These are phyloP conservation scores for Crotophaga sulcirostris DNA, from an alignment of 2,113 vertebrate species.

Conservation along the genomic window DNA sequence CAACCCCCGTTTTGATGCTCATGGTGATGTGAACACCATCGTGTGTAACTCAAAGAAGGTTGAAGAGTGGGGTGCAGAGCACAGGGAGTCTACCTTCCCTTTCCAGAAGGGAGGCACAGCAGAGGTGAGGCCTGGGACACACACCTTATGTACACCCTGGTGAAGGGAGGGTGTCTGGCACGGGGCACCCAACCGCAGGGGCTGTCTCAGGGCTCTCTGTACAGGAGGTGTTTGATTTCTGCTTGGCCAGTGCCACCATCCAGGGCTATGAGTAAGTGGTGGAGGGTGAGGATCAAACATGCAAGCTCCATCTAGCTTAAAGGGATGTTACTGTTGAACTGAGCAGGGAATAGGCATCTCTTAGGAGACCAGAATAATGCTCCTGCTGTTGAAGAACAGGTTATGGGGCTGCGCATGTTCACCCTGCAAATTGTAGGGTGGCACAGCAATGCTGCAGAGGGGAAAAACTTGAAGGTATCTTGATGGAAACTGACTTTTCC, in stretches of 20 bases:
- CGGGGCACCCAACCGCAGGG: not conserved
- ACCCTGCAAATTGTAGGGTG: not conserved
- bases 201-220: not conserved
- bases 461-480: not conserved
- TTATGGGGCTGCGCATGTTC: not conserved
- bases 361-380: not conserved
- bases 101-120: slow-evolving; percentile 75
- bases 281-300: not conserved
- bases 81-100: slow-evolving; percentile 82
- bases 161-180: not conserved
- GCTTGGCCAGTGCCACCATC: not conserved
- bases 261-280: not conserved
- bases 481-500: not conserved
- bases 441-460: not conserved
- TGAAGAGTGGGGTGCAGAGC: slow-evolving; percentile 85
- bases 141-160: not conserved
- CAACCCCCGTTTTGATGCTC: slow-evolving; percentile 86
- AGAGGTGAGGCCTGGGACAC: slow-evolving; percentile 76
- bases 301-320: not conserved
- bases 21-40: slow-evolving; percentile 76
- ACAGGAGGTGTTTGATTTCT: not conserved
- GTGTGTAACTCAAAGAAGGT: slow-evolving; percentile 87
- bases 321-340: not conserved
- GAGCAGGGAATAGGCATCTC: not conserved
- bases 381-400: not conserved